Conservation (phyloP, 2,113 vertebrate species). For the Meriones unguiculatus region DNA sequence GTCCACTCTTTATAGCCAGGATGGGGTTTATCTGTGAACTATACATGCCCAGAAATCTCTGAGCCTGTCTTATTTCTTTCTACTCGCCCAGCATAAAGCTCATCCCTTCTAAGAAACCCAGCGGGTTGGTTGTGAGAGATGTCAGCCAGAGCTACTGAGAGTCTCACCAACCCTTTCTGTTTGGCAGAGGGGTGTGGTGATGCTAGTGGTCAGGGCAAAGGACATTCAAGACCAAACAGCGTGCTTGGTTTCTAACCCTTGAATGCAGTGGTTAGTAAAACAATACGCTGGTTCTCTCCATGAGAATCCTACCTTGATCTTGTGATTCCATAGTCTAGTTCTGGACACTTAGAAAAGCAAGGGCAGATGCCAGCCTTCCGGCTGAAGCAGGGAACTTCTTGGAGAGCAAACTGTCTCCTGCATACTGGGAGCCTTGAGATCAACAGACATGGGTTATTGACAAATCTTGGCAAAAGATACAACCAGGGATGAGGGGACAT, state of each 20-base stretch:
- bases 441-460: background rate
- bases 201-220: background rate
- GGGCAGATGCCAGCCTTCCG: background rate
- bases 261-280: background rate
- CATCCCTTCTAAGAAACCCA: background rate
- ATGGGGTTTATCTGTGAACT: background rate
- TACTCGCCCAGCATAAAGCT: background rate
- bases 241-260: constrained; percentile 26
- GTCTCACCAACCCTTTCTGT: background rate
- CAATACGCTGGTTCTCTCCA: background rate
- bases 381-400: background rate
- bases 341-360: background rate
- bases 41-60: constrained; percentile 4
- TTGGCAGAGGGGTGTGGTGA: background rate
- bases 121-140: background rate
- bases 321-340: background rate
- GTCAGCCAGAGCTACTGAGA: background rate
- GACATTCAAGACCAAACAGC: background rate
- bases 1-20: background rate
- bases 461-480: background rate
- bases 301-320: background rate
- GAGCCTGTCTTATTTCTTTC: background rate
- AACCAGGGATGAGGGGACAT: background rate
- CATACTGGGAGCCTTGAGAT: background rate
- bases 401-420: background rate